Evolutionary conservation across 2,888 invertebrate species (phyloP).

Genomic region (Chironomus riparius): DNA sequence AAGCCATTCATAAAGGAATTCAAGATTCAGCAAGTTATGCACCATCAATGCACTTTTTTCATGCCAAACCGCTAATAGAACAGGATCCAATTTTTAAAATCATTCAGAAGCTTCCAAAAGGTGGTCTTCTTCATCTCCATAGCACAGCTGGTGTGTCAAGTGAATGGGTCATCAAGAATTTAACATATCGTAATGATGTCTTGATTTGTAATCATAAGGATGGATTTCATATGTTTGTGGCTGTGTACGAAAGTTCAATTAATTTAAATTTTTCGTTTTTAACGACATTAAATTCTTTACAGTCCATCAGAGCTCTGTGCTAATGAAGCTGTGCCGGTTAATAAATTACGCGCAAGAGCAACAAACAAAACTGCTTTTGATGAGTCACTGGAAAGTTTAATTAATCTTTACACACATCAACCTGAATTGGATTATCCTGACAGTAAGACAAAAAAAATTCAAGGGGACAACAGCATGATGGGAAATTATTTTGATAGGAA

Average conservation of each 20-base stretch:
- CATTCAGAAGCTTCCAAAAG: slow-evolving; percentile 52
- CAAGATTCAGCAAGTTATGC: slow-evolving; percentile 44
- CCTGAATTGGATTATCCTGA: slow-evolving; percentile 41
- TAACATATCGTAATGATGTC: slow-evolving; percentile 45
- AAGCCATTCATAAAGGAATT: slow-evolving; percentile 34
- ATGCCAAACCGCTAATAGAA: slow-evolving; percentile 45
- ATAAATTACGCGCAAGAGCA: slow-evolving; percentile 38
- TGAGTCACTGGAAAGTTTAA: slow-evolving; percentile 45
- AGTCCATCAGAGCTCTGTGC: slow-evolving; percentile 29
- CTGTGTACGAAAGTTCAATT: neutral
- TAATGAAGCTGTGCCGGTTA: neutral
- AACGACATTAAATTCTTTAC: neutral
- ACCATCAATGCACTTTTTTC: slow-evolving; percentile 50
- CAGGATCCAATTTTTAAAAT: slow-evolving; percentile 50
- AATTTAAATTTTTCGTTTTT: neutral
- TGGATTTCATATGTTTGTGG: slow-evolving; percentile 32
- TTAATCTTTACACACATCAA: slow-evolving; percentile 50
- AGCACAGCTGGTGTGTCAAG: slow-evolving; percentile 45
- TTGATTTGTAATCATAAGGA: slow-evolving; percentile 38
- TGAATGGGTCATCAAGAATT: slow-evolving; percentile 46
- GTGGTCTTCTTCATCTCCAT: slow-evolving; percentile 50
- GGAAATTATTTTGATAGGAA: too few relatives aligned
- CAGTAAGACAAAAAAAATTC: neutral
- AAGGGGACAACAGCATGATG: too few relatives aligned
- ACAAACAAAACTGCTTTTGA: slow-evolving; percentile 46